Conservation (phyloP, 2,797 vertebrate species). For the Ambastaia sidthimunki region DNA sequence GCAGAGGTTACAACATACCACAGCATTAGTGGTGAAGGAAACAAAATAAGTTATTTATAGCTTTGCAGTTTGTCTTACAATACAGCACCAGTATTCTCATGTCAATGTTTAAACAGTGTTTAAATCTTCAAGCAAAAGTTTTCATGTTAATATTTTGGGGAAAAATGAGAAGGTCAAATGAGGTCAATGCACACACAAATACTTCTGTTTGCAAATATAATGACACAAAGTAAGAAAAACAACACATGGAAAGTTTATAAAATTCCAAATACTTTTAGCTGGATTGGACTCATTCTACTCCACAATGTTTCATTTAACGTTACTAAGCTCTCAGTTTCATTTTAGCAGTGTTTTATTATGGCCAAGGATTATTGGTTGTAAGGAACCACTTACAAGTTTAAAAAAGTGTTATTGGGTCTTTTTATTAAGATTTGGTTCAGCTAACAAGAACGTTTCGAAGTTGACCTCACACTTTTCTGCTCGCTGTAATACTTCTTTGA, state of each 20-base stretch:
- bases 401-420: not conserved
- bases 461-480: not conserved
- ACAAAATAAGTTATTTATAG: no score
- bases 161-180: no score
- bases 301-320: conserved; percentile 26
- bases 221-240: not conserved
- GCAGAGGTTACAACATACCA: not conserved
- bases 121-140: no score
- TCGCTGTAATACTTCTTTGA: not conserved
- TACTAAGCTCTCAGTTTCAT: conserved; percentile 7
- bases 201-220: no score
- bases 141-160: no score
- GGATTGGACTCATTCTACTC: not conserved
- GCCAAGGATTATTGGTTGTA: conserved; percentile 17
- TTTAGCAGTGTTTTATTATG: not conserved
- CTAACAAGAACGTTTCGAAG: not conserved
- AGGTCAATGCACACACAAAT: no score
- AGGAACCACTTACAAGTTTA: conserved; percentile 19
- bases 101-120: no score
- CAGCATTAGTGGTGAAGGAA: not conserved
- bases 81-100: no score
- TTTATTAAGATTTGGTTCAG: not conserved
- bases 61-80: no score
- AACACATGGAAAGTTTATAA: conserved; percentile 37
- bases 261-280: conserved; percentile 23